These are phyloP conservation scores for Taxidea taxus DNA, from an alignment of 2,113 vertebrate genomes.

Conservation along the genomic window DNA sequence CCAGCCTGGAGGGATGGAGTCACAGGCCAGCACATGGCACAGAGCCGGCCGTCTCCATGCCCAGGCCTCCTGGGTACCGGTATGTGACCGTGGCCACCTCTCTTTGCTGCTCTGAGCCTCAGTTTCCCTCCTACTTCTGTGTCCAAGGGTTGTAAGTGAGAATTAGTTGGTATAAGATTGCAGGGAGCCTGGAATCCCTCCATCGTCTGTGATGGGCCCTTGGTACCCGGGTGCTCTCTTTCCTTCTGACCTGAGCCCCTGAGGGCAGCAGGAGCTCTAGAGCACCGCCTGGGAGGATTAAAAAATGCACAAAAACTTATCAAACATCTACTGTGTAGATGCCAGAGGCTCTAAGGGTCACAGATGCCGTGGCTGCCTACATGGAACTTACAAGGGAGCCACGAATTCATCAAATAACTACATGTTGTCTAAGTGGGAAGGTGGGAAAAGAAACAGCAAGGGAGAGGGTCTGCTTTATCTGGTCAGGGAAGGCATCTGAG, in stretches of 20 bases:
- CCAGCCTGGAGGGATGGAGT: not conserved
- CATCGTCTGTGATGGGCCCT: not conserved
- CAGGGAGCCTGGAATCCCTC: not conserved
- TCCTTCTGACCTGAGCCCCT: not conserved
- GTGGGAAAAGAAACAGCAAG: not conserved
- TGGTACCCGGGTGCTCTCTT: not conserved
- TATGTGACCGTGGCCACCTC: rapidly evolving
- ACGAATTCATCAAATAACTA: not conserved
- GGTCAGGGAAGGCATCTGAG: not conserved
- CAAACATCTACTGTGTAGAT: not conserved
- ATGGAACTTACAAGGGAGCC: too few species aligned
- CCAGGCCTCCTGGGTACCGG: not conserved
- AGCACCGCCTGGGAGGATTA: not conserved
- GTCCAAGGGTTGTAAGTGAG: not conserved
- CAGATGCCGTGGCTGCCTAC: not conserved
- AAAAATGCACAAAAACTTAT: not conserved
- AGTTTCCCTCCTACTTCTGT: not conserved
- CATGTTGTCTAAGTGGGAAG: too few species aligned
- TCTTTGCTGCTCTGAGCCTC: not conserved
- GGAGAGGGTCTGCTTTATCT: not conserved
- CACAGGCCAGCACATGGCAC: not conserved
- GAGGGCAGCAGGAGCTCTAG: not conserved
- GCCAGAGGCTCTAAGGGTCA: not conserved
- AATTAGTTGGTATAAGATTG: not conserved
- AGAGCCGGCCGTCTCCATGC: rapidly evolving